Evolutionary conservation across 1,140 invertebrate species (phyloP).

Genomic region (Bathynomus jamesi): DNA sequence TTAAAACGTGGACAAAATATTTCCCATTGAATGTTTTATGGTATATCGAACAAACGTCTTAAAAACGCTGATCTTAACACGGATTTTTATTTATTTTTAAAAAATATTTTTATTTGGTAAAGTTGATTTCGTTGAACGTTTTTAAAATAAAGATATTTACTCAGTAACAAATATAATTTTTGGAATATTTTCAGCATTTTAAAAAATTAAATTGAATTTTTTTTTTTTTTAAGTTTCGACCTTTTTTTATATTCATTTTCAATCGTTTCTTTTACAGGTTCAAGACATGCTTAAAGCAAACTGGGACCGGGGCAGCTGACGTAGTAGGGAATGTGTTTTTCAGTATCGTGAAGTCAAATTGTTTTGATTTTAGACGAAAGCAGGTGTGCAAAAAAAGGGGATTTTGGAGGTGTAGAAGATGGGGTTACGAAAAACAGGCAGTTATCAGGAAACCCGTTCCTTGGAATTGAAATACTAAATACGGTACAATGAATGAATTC

Average conservation of each 20-base stretch:
- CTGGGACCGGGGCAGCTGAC: conserved; percentile 70
- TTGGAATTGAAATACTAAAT: too few species aligned
- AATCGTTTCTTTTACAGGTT: conserved; percentile 55
- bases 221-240: neutral
- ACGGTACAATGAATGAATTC: too few species aligned
- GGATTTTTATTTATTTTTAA: too few species aligned
- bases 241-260: neutral
- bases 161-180: too few species aligned
- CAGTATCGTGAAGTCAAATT: conserved; percentile 83
- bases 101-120: too few species aligned
- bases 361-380: conserved; percentile 73
- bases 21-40: too few species aligned
- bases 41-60: too few species aligned
- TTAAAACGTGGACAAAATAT: too few species aligned
- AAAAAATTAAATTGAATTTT: neutral
- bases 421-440: conserved; percentile 49
- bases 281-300: conserved; percentile 78
- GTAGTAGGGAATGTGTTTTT: conserved; percentile 89
- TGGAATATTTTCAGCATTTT: too few species aligned
- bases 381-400: conserved; percentile 62
- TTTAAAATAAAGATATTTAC: too few species aligned
- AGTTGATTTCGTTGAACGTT: too few species aligned
- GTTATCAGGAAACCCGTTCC: conserved; percentile 4
- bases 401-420: conserved; percentile 39
- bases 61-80: too few species aligned